Base-by-base conservation (phyloP, 2,797 vertebrate species). In the Hydrophis major region DNA sequence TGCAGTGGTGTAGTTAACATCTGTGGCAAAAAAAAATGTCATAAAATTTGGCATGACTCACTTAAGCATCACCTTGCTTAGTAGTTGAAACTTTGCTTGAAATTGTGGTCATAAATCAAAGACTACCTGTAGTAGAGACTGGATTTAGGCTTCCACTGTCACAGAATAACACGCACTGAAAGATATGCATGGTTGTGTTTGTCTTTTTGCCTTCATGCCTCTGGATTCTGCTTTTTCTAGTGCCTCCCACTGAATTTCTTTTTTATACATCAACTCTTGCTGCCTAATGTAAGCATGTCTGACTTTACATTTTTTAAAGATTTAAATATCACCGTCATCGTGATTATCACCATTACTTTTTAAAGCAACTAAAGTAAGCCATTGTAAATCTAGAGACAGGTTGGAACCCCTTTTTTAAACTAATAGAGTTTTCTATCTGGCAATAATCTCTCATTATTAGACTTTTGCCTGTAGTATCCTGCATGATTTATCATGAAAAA, bases 351-450 rank as follows among this genome's bases (percentile, higher is more conserved):
- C 63, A n/a, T 91, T 55, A 16, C 12, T 7, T 53, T 83, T 91
- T 91, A 92, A 94, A 92, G 20, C 20, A 83, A 83, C 74, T 47
- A 83, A 93, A 86, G 83, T 47, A 89, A 53, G 63, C 92, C 5
- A 1, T 60, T 92, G 86, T 91, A 94, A 95, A 95, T 25, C 12
- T 53, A 53, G 50, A 92, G 86, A 53, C 6, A 89, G 56, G 27
- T 2, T 96, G 94, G 60, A 93, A 94, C 53, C 91, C 66, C 57
- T 90, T 13, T 89, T 94, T 95, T 92, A 94, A 91, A 57, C 86
- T 78, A 91, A 74, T 0, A 0, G 10, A 88, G 22, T 55, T 95
- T 93, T 92, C 63, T 92, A 87, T 53, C 94, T 96, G 91, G 55
- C 89, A 96, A 95, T 91, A 74, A 74, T 92, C 88, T 83, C 28